Percentiles rank a stretch among this genome's conserved stretches.
Evolutionary conservation across 1,140 invertebrate species (phyloP).

Genomic region (Drosophila fuyamai): DNA sequence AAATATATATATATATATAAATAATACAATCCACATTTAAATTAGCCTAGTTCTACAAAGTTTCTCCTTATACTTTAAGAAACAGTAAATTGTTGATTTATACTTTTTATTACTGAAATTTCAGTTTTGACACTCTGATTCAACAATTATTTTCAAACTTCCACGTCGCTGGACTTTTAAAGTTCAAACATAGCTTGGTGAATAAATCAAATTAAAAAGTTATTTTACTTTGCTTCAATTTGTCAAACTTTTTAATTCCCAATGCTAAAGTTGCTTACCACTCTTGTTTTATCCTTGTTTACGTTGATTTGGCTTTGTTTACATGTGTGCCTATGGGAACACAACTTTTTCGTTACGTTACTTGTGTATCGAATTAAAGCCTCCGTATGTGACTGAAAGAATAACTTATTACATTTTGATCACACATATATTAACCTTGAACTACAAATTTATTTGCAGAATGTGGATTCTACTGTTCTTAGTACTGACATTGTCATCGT

Average conservation of each 20-base stretch:
- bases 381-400: background rate
- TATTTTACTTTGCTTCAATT: conserved; percentile 13
- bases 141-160: background rate
- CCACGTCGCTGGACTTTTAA: background rate
- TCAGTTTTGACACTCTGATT: background rate
- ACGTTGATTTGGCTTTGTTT: conserved; percentile 15
- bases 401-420: background rate
- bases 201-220: conserved; percentile 41
- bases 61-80: background rate
- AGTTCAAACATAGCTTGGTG: conserved; percentile 1
- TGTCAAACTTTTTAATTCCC: conserved; percentile 30
- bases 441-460: conserved; percentile 27
- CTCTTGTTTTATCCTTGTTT: conserved; percentile 11
- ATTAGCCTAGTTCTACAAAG: no score
- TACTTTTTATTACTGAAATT: background rate
- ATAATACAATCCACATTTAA: no score
- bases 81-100: background rate
- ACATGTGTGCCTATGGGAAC: conserved; percentile 13
- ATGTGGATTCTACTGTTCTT: conserved; percentile 44
- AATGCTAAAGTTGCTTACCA: conserved; percentile 9
- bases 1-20: no score
- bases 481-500: conserved; percentile 66
- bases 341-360: conserved; percentile 16
- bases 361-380: conserved; percentile 2
- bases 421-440: background rate